Conservation (phyloP, 2,888 invertebrate genomes). For the Molorchus minor region DNA sequence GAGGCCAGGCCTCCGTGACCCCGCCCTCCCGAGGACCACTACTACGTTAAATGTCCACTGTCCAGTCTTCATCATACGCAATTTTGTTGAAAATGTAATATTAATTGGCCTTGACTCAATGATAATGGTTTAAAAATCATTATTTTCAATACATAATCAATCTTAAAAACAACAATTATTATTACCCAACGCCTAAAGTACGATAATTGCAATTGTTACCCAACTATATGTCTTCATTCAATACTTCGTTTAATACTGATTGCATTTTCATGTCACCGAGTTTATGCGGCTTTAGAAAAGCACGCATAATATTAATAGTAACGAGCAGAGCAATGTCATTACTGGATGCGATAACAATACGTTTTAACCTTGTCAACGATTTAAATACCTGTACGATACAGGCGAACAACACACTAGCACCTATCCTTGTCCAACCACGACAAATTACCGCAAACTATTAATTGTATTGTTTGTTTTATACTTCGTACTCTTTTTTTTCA, state of each 20-base stretch:
- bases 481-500: constrained; percentile 41
- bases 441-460: constrained; percentile 35
- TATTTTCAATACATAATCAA: neutral
- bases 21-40: too few species aligned
- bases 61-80: too few species aligned
- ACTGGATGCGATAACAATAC: constrained; percentile 43
- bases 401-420: neutral
- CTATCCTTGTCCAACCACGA: constrained; percentile 34
- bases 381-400: constrained; percentile 21
- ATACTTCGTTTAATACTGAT: neutral
- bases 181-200: neutral
- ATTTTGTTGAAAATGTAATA: too few species aligned
- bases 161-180: neutral
- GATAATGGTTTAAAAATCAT: too few species aligned
- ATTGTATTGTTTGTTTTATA: constrained; percentile 46
- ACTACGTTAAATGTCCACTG: too few species aligned
- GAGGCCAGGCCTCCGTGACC: too few species aligned
- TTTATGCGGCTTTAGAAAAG: constrained; percentile 3
- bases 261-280: constrained; percentile 1
- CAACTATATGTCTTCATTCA: too few species aligned
- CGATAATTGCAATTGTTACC: too few species aligned
- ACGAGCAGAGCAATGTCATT: constrained; percentile 34
- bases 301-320: too few species aligned
- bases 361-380: constrained; percentile 43
- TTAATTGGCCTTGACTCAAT: too few species aligned